phyloP scores from a whole-genome alignment of 2,888 invertebrate genomes.

The Maniola hyperantus region DNA sequence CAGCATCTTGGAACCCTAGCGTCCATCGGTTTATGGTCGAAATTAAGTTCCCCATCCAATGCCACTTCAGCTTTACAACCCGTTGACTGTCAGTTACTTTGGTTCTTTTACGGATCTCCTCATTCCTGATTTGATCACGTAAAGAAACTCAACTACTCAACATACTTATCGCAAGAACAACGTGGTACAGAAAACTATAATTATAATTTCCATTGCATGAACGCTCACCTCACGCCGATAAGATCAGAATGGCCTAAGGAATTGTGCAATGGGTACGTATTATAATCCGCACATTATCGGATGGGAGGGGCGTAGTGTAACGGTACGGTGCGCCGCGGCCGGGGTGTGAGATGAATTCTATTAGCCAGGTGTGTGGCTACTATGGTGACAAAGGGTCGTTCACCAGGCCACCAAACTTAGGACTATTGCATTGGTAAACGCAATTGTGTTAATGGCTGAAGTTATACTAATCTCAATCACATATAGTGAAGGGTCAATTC shows the following conservation, averaged over 20 bases:
- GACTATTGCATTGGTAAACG: too few species aligned
- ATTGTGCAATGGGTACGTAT: constrained; percentile 1
- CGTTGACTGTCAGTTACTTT: too few species aligned
- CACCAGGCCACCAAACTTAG: constrained; percentile 24
- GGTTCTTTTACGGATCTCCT: too few species aligned
- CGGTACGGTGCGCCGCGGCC: constrained; percentile 56
- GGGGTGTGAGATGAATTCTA: constrained; percentile 72
- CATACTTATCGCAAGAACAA: neutral
- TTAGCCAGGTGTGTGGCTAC: constrained; percentile 56
- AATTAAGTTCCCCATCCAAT: too few species aligned
- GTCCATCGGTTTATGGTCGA: too few species aligned
- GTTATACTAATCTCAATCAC: too few species aligned
- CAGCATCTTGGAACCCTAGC: too few species aligned
- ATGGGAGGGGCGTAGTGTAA: constrained; percentile 65
- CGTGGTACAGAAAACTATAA: constrained; percentile 5
- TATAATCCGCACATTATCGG: constrained; percentile 2
- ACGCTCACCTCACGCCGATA: constrained; percentile 11
- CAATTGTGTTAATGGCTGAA: too few species aligned
- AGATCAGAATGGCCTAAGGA: constrained; percentile 1
- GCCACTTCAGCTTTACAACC: too few species aligned
- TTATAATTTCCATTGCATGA: constrained; percentile 6
- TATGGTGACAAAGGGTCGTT: constrained; percentile 53
- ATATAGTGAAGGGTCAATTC: too few species aligned
- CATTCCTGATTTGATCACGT: too few species aligned
- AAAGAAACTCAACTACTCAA: too few species aligned